Conservation (phyloP, 2,797 vertebrate species). For the Taenioides sp. region DNA sequence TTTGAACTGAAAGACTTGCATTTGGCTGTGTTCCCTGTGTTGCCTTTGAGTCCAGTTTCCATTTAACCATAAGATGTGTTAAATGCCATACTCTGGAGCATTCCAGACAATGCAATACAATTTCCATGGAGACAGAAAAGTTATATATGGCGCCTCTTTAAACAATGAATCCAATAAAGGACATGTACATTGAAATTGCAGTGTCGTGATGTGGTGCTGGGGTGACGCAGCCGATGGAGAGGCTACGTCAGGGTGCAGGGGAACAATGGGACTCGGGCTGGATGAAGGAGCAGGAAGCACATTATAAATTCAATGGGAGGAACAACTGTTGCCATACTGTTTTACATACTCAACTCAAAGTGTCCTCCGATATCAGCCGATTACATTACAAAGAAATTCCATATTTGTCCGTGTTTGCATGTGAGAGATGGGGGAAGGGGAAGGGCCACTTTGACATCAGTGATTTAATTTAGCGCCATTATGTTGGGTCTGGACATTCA, state of each 20-base stretch:
- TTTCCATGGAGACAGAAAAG: background rate
- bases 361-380: conserved; percentile 48
- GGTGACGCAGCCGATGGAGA: conserved; percentile 20
- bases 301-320: conserved; percentile 60
- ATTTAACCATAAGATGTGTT: too few relatives aligned
- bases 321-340: conserved; percentile 51
- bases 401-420: conserved; percentile 16
- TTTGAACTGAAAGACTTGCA: too few relatives aligned
- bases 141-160: background rate
- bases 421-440: conserved; percentile 41
- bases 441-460: conserved; percentile 67
- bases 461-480: conserved; percentile 77
- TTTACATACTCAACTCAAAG: conserved; percentile 69
- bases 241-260: conserved; percentile 27
- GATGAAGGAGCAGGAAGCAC: conserved; percentile 43
- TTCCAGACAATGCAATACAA: background rate
- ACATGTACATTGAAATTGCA: background rate
- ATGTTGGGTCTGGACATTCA: conserved; percentile 65
- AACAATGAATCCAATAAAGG: background rate
- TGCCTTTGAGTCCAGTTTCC: too few relatives aligned
- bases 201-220: conserved; percentile 11
- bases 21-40: too few relatives aligned
- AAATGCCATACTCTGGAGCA: background rate
- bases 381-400: conserved; percentile 51
- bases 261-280: conserved; percentile 32